A percentile compares a stretch with the other conserved stretches of the same genome.
These are phyloP conservation scores for Adelosebastes latens DNA, from an alignment of 2,797 vertebrate species.

Conservation along the genomic window DNA sequence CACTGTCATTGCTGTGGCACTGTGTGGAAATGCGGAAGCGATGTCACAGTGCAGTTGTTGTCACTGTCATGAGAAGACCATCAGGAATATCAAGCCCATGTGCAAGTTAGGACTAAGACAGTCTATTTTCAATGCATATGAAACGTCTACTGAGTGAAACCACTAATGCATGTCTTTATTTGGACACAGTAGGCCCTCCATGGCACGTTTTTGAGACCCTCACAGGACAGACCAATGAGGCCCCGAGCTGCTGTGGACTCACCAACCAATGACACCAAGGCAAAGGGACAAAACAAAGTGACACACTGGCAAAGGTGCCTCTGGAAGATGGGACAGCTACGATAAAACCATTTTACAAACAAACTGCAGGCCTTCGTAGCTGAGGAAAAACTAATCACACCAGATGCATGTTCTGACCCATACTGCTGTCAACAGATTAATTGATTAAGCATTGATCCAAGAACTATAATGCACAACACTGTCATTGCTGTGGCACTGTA, in stretches of 20 bases:
- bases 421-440: neutral
- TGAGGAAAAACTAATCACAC: neutral
- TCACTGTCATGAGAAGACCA: neutral
- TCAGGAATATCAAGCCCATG: neutral
- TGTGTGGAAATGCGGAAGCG: slow-evolving; percentile 25
- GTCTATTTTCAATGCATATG: neutral
- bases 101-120: neutral
- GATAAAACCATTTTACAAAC: neutral
- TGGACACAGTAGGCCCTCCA: neutral
- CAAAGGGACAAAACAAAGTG: too few relatives aligned
- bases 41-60: slow-evolving; percentile 39
- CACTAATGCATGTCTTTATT: neutral
- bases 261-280: too few relatives aligned
- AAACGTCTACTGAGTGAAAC: neutral
- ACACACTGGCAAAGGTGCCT: too few relatives aligned
- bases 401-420: neutral
- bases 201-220: neutral
- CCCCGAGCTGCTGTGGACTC: too few relatives aligned
- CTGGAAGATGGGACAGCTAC: too few relatives aligned
- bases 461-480: neutral
- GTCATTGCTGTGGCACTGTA: neutral
- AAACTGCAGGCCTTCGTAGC: too few relatives aligned
- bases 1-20: neutral
- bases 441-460: neutral
- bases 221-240: too few relatives aligned